A percentile compares a stretch with the other conserved stretches of the same genome.
These are phyloP conservation scores for Dynastes grantii DNA, from an alignment of 2,888 invertebrate genomes.

Conservation along the genomic window DNA sequence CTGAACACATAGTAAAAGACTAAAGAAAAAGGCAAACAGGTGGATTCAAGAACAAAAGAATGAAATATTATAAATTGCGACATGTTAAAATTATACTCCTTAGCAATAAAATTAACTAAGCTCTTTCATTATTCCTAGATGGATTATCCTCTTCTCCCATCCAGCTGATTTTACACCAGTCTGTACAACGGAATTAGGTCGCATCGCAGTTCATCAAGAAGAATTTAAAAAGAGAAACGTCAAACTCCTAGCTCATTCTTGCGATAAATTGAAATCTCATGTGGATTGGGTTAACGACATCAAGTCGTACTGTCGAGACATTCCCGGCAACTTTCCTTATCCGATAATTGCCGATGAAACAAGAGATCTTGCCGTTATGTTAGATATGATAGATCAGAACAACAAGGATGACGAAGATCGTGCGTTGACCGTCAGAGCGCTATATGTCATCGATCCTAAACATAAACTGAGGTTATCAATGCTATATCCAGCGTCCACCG, in stretches of 20 bases:
- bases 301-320: slow-evolving; percentile 80
- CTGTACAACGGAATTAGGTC: slow-evolving; percentile 89
- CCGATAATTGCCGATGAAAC: slow-evolving; percentile 87
- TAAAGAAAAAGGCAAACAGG: too few species aligned
- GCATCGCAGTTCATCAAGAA: slow-evolving; percentile 79
- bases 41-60: too few species aligned
- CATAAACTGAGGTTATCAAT: slow-evolving; percentile 85
- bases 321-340: slow-evolving; percentile 83
- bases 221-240: slow-evolving; percentile 81
- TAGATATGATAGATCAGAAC: slow-evolving; percentile 87
- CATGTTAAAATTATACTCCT: too few species aligned
- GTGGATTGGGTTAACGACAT: slow-evolving; percentile 83
- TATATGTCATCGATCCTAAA: slow-evolving; percentile 88
- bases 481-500: slow-evolving; percentile 89
- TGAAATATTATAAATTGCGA: too few species aligned
- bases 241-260: slow-evolving; percentile 86
- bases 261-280: slow-evolving; percentile 83
- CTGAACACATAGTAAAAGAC: too few species aligned
- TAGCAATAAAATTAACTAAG: too few species aligned
- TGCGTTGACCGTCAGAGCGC: slow-evolving; percentile 81
- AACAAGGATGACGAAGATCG: slow-evolving; percentile 78
- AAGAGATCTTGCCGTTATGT: slow-evolving; percentile 79
- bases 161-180: slow-evolving; percentile 93
- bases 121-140: slow-evolving; percentile 71
- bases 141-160: slow-evolving; percentile 92